Base-by-base conservation (phyloP, 2,888 invertebrate species). In the Nudaria mundana region DNA sequence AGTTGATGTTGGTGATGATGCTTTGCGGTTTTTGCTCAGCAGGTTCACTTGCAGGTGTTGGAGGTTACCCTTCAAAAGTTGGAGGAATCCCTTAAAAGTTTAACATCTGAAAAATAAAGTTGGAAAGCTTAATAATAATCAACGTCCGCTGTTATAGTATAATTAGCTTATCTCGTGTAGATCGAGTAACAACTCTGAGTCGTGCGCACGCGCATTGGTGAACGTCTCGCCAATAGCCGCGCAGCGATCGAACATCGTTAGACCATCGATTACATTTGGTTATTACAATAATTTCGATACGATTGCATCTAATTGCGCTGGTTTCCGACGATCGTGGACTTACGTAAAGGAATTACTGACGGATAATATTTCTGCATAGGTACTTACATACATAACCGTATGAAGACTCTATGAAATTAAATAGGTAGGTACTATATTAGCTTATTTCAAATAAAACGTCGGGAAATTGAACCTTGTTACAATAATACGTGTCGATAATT, bases 281-380 rank as follows among this genome's bases (percentile, higher is more conserved):
- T 84, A 88, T 87, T 87, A 88, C 81, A 87, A 88, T 88, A 87
- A 88, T 87, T 85, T 73, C 77, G 62, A 74, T 80, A 80, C 82
- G 81, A 88, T 82, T 82, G 76, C 76, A 73, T 76, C 79, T 88
- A 87, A 88, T 88, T 87, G 86, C 80, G 74, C 74, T 69, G 71
- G 71, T 83, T 83, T 77, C 81, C 77, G 76, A 76, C 61, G 73
- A 76, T 78, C 78, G 77, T 76, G 77, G 68, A 65, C 60, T 51
- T 65, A 73, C 69, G 61, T 74, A 69, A 65, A 72, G 60, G 65
- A 71, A 79, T 79, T 77, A 78, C 74, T 63, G 71, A 61, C 70
- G 58, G 66, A 71, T 72, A 71, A 62, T 25, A 12, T 28, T 28
- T 70, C 48, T 42, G 69, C 29, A 18, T 33, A 31, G 30, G 23